Percentiles rank a stretch among this genome's conserved stretches.
These are phyloP conservation scores for Pelochelys cantorii DNA, from an alignment of 2,797 vertebrate genomes.

Conservation along the genomic window DNA sequence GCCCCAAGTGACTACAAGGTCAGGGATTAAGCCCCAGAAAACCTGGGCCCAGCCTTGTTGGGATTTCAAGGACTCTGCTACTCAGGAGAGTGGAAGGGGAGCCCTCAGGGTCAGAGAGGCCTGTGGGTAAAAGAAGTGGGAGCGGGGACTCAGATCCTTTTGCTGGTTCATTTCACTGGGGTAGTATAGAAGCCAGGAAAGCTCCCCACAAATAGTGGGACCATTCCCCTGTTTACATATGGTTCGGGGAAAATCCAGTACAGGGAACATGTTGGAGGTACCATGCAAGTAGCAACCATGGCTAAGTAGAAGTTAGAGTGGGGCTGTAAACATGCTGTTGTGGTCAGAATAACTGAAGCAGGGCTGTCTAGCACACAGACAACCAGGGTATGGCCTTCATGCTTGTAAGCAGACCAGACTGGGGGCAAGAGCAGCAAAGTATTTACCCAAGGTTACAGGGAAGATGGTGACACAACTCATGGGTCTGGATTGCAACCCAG, in stretches of 20 bases:
- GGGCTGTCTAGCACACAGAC: background rate
- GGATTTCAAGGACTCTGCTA: too few species aligned
- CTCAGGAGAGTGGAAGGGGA: too few species aligned
- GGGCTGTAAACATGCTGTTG: background rate
- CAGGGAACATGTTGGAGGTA: background rate
- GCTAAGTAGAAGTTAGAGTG: background rate
- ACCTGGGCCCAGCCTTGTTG: too few species aligned
- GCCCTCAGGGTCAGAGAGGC: too few species aligned
- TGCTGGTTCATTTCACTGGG: too few species aligned
- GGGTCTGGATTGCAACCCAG: background rate
- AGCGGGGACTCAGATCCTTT: too few species aligned
- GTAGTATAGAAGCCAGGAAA: too few species aligned
- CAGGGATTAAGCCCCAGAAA: too few species aligned
- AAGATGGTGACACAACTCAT: background rate
- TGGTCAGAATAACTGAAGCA: background rate
- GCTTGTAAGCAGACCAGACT: background rate
- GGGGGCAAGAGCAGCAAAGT: background rate
- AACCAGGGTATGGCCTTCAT: background rate
- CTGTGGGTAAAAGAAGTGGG: too few species aligned
- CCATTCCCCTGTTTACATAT: too few species aligned
- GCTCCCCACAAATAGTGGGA: too few species aligned
- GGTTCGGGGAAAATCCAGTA: background rate
- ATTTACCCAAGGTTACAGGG: background rate
- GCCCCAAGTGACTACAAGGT: too few species aligned
- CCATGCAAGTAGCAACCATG: background rate